Conservation (phyloP, 2,888 invertebrate genomes). For the Heliconius cydno region DNA sequence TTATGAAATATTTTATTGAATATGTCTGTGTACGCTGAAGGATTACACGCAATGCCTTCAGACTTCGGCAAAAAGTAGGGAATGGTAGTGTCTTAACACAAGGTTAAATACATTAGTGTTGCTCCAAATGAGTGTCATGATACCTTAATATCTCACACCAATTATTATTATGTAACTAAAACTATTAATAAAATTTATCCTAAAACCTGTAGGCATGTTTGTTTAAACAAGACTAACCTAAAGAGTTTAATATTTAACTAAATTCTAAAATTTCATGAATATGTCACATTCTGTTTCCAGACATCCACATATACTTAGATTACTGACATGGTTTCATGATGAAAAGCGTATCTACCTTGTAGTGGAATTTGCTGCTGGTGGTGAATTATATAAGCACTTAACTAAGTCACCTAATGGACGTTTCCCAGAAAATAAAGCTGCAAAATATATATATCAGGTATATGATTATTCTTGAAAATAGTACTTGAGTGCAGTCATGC, state of each 20-base stretch:
- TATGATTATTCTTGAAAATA: neutral
- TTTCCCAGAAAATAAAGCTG: conserved; percentile 87
- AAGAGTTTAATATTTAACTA: neutral
- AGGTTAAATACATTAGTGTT: neutral
- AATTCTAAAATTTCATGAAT: neutral
- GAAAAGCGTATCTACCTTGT: conserved; percentile 93
- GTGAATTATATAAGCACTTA: conserved; percentile 92
- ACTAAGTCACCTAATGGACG: conserved; percentile 85
- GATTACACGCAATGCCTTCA: neutral
- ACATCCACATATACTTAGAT: conserved; percentile 93
- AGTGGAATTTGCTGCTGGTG: conserved; percentile 93
- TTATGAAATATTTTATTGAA: neutral
- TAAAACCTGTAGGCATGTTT: too few species aligned
- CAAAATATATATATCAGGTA: conserved; percentile 92
- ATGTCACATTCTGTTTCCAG: conserved; percentile 69
- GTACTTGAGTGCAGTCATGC: too few species aligned
- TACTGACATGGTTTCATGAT: conserved; percentile 95
- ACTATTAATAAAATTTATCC: too few species aligned
- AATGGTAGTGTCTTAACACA: too few species aligned
- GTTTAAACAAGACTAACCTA: neutral
- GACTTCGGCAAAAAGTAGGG: too few species aligned
- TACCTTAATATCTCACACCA: too few species aligned
- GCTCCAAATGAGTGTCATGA: too few species aligned
- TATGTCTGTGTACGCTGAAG: neutral
- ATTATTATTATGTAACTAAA: too few species aligned